These are phyloP conservation scores for Lycaon pictus DNA, from an alignment of 2,113 vertebrate genomes.

Conservation along the genomic window DNA sequence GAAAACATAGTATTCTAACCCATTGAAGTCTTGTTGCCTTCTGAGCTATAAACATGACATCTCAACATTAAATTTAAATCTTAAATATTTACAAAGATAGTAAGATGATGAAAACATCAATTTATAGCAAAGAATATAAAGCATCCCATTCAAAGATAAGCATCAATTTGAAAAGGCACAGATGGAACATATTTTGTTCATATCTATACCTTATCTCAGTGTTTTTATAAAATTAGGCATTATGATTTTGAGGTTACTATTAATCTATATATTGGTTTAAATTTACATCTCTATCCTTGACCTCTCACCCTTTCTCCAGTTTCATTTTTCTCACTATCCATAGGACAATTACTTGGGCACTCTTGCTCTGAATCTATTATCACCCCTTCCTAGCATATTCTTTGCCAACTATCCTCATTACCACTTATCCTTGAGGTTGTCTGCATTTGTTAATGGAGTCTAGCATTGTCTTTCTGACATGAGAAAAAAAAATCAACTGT, in stretches of 20 bases:
- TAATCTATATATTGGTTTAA: constrained; percentile 42
- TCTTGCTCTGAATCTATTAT: constrained; percentile 59
- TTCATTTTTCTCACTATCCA: constrained; percentile 45
- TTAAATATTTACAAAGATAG: constrained; percentile 40
- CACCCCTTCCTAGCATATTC: not conserved
- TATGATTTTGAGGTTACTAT: not conserved
- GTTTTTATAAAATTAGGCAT: not conserved
- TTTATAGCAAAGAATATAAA: not conserved
- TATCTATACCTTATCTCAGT: not conserved
- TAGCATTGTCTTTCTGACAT: constrained; percentile 61
- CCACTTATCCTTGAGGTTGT: constrained; percentile 48
- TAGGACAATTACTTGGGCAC: not conserved
- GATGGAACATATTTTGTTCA: not conserved
- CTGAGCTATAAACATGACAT: not conserved
- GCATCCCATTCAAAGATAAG: constrained; percentile 37
- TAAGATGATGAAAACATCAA: not conserved
- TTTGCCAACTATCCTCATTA: constrained; percentile 21
- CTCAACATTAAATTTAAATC: not conserved
- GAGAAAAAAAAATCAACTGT: constrained; percentile 21
- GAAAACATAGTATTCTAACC: not conserved
- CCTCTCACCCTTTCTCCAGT: not conserved
- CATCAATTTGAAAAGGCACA: constrained; percentile 51
- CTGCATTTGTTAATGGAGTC: constrained; percentile 61
- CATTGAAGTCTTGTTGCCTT: not conserved
- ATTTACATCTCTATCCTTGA: constrained; percentile 46